Conservation (phyloP, 30 jellyfish, hydroid and myxozoan species). For the Rhopilema esculentum region DNA sequence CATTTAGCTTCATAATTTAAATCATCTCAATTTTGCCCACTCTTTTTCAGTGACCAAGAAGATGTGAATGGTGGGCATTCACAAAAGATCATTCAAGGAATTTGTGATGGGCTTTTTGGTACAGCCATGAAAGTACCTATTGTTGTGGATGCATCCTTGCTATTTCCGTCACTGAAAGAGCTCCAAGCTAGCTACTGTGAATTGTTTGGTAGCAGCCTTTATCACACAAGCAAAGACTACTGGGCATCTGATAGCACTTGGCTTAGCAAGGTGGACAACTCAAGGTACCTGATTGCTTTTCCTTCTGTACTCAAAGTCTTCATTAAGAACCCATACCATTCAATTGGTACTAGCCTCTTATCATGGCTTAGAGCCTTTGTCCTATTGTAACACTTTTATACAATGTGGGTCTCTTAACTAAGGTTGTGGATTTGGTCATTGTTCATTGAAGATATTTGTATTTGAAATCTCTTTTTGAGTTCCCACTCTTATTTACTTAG, state of each 20-base stretch:
- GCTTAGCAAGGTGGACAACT: conserved; percentile 76
- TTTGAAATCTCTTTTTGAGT: too few relatives aligned
- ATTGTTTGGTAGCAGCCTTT: conserved; percentile 62
- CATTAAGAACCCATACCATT: too few relatives aligned
- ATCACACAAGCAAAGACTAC: conserved; percentile 78
- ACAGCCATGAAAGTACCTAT: conserved; percentile 47
- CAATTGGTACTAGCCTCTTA: too few relatives aligned
- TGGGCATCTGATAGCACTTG: conserved; percentile 90
- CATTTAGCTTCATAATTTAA: too few relatives aligned
- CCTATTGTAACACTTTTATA: too few relatives aligned
- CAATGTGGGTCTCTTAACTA: too few relatives aligned
- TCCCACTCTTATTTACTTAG: too few relatives aligned
- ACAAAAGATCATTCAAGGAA: conserved; percentile 29
- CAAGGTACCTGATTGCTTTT: conserved; percentile 58
- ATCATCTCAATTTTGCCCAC: background rate
- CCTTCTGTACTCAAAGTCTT: background rate
- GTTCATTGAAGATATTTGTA: too few relatives aligned
- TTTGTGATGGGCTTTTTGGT: conserved; percentile 17
- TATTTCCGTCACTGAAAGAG: conserved; percentile 73
- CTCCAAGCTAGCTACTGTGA: conserved; percentile 64
- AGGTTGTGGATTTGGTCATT: too few relatives aligned
- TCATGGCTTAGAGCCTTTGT: too few relatives aligned
- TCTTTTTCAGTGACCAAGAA: conserved; percentile 44
- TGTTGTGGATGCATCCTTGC: conserved; percentile 47
- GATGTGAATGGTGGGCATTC: conserved; percentile 62